These are phyloP conservation scores for Mongoloraphidia duomilia DNA, from an alignment of 2,888 invertebrate species.

Conservation along the genomic window DNA sequence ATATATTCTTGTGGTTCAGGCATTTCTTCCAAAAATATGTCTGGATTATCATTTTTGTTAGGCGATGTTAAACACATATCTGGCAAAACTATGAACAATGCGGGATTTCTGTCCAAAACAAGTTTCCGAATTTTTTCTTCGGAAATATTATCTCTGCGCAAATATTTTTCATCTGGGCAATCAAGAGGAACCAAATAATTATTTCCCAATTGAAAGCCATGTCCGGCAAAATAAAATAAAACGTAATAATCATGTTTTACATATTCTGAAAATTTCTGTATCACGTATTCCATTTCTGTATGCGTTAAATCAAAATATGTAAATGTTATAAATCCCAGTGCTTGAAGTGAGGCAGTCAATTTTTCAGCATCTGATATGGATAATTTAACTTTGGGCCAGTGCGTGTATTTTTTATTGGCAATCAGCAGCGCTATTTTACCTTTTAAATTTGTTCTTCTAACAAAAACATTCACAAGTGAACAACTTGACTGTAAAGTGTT, in stretches of 20 bases:
- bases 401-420: slow-evolving; percentile 18
- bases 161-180: slow-evolving; percentile 31
- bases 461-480: not conserved
- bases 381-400: slow-evolving; percentile 13
- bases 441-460: not conserved
- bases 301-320: slow-evolving; percentile 19
- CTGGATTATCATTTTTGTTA: slow-evolving; percentile 28
- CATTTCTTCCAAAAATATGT: slow-evolving; percentile 18
- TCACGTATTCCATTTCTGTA: slow-evolving; percentile 18
- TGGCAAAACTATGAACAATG: slow-evolving; percentile 35
- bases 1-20: slow-evolving; percentile 27
- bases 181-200: slow-evolving; percentile 37
- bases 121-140: slow-evolving; percentile 34
- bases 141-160: slow-evolving; percentile 30
- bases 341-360: slow-evolving; percentile 15
- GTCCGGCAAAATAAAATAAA: slow-evolving; percentile 40
- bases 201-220: slow-evolving; percentile 37
- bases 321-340: slow-evolving; percentile 19
- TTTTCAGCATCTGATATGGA: slow-evolving; percentile 19
- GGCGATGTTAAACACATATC: slow-evolving; percentile 40
- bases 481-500: slow-evolving; percentile 7
- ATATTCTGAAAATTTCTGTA: slow-evolving; percentile 17
- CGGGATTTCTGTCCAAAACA: slow-evolving; percentile 30
- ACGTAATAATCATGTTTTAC: slow-evolving; percentile 25
- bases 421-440: slow-evolving; percentile 22